These are phyloP conservation scores for Chiloscyllium punctatum DNA, from an alignment of 2,797 vertebrate genomes.

Conservation along the genomic window DNA sequence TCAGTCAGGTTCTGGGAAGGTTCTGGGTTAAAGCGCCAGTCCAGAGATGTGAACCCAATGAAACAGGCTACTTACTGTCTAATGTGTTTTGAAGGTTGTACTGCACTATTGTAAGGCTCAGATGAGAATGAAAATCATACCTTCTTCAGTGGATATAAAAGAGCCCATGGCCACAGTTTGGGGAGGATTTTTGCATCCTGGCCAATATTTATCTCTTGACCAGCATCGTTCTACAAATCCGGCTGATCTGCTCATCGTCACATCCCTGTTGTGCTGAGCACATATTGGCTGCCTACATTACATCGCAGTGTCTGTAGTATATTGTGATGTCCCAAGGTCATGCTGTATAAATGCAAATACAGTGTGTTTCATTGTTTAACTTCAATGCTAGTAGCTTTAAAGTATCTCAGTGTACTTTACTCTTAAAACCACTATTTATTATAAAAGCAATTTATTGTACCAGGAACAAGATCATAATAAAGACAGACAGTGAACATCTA, in stretches of 20 bases:
- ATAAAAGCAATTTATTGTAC: no score
- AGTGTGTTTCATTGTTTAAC: no score
- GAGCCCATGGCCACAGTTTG: neutral
- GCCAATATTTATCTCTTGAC: neutral
- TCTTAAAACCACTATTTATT: no score
- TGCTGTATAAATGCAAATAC: neutral
- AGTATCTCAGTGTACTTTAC: no score
- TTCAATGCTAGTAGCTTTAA: no score
- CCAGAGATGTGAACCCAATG: neutral
- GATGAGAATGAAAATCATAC: neutral
- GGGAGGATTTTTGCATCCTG: neutral
- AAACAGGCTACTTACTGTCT: neutral
- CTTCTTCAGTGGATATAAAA: neutral
- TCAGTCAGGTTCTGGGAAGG: no score
- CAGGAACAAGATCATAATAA: no score
- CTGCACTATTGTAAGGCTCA: neutral
- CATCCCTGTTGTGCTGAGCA: neutral
- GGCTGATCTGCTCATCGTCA: neutral
- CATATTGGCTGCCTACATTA: neutral
- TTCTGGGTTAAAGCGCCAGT: neutral
- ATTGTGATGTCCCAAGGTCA: neutral
- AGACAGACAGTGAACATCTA: no score
- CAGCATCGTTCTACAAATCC: neutral
- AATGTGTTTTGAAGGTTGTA: neutral
- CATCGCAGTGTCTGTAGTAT: neutral